Base-by-base conservation (phyloP, 2,888 invertebrate species). In the Dryocosmus kuriphilus region DNA sequence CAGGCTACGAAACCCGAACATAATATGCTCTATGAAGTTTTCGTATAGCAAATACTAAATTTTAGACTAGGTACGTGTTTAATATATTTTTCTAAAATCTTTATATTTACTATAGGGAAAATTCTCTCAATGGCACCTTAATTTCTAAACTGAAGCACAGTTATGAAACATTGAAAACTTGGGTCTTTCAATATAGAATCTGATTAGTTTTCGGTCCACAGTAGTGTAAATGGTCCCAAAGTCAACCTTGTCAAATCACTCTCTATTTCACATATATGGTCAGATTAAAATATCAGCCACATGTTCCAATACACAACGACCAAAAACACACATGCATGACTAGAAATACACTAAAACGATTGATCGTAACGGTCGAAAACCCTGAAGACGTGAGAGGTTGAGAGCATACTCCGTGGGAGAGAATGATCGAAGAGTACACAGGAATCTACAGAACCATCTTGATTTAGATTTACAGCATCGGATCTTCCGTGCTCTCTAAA, bases 391-490 rank as follows among this genome's bases (percentile, higher is more conserved):
- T 2, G 61, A 75, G 41, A 63, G 73, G 77, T 79, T 74, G 78
- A 79, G 76, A 75, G 46, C 65, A 81, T 74, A 81, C 78, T 65
- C 79, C 74, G 57, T 75, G 41, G 62, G 62, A 62, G 62, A 38
- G 14, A 76, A 74, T 74, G 79, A 81, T 79, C 76, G 57, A 77
- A 76, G 74, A 67, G 60, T 77, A 74, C 75, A 78, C 77, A 61
- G 78, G 75, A 57, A 51, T 51, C 16, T 38, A 65, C 16, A n/a
- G 65, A 65, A 38, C 24, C 38, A 65, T 22, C 19, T 79, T 32
- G 76, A 81, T 78, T 79, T 79, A 79, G 78, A 81, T 79, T 76
- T 76, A 63, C 75, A 22, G 14, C 61, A 46, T 74, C 62, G 77
- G 76, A 76, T 78, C 67, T 74, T 76, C 60, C 61, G 73, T 75